Base-by-base conservation (phyloP, 1,140 invertebrate species). In the Drosophila simulans region DNA sequence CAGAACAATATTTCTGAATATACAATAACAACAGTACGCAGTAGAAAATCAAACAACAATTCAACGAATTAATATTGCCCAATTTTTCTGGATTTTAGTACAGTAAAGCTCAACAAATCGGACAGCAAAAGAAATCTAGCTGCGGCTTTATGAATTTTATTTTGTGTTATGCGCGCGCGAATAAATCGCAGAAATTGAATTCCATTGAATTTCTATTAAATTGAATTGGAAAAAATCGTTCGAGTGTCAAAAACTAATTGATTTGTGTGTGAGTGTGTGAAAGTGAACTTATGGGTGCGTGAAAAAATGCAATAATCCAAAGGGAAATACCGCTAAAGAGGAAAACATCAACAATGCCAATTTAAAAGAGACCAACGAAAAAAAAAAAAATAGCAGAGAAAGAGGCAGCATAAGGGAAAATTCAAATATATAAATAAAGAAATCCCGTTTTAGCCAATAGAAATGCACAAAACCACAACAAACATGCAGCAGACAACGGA, bases 261-360 rank as follows among this genome's bases (percentile, higher is more conserved):
- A 52, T 62, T 52, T 77, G 11, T 48, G 46, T 20, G 40, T 27
- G 40, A 35, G 37, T 45, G 39, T 43, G 40, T 37, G 15, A 20
- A 42, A 22, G 63, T 51, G 49, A 39, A 40, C 49, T 69, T 52
- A 63, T 59, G 37, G 57, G 65, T 75, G 65, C 83, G 82, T 88
- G 83, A 63, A 88, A 71, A 75, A 81, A 86, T 85, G 68, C 82
- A 86, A 54, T 79, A 84, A 71, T 20, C 35, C 22, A 78, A 70
- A 65, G 80, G 35, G 62, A 52, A 78, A 46, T 49, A 64, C 52
- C 46, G n/a, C 11, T 4, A 37, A 68, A 48, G 11, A 57, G 37
- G 25, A 69, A 62, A 63, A 65, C 66, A 82, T 52, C 58, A 77
- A 64, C 62, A 83, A 83, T 83, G 83, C 75, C 25, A 77, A 68